These are phyloP conservation scores for Pipistrellus pygmaeus DNA, from an alignment of 2,797 vertebrate species.

Conservation along the genomic window DNA sequence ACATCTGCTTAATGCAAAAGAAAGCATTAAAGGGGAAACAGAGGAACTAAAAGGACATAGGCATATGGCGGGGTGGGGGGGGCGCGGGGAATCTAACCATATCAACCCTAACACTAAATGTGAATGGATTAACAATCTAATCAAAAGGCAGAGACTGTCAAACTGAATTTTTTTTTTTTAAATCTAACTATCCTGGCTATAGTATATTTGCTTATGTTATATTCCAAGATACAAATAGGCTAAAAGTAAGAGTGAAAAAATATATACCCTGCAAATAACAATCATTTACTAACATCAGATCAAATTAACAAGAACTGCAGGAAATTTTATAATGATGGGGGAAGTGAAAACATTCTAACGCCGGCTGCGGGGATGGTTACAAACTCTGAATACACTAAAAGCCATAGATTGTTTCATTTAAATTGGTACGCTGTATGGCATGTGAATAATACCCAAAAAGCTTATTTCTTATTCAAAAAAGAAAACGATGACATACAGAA, in stretches of 20 bases:
- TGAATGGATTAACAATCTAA: background rate
- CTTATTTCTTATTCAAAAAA: background rate
- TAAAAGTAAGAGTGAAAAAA: background rate
- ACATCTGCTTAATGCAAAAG: too few relatives aligned
- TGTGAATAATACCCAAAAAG: background rate
- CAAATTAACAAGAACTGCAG: background rate
- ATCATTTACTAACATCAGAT: background rate
- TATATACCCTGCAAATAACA: background rate
- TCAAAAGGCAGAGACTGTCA: background rate
- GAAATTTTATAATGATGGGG: too few relatives aligned
- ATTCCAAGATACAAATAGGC: background rate
- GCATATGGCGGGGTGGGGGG: background rate
- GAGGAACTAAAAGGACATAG: background rate
- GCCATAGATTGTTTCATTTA: fast-evolving
- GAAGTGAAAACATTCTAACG: fast-evolving
- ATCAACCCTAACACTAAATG: background rate
- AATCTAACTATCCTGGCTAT: background rate
- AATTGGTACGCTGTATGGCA: fast-evolving
- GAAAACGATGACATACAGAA: background rate
- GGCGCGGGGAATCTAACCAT: too few relatives aligned
- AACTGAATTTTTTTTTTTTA: background rate
- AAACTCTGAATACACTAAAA: background rate
- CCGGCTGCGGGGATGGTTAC: fast-evolving
- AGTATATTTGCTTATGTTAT: background rate
- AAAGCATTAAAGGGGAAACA: background rate